These are phyloP conservation scores for Battus philenor DNA, from an alignment of 1,140 invertebrate genomes.

Conservation along the genomic window DNA sequence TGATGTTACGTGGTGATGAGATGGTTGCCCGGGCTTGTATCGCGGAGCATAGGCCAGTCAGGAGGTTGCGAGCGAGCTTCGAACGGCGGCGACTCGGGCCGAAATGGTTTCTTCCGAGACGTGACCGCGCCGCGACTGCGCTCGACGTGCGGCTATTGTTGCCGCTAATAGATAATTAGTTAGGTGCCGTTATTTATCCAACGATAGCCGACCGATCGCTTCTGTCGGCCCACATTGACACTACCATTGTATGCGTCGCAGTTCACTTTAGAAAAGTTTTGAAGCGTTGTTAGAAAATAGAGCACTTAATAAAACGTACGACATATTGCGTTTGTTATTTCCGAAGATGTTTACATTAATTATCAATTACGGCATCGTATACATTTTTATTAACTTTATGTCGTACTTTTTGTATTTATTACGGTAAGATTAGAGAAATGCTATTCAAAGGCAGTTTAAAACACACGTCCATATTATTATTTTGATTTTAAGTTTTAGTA, in stretches of 20 bases:
- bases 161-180: slow-evolving; percentile 69
- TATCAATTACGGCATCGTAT: too few relatives aligned
- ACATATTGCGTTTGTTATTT: too few relatives aligned
- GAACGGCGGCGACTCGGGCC: background rate
- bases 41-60: background rate
- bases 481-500: too few relatives aligned
- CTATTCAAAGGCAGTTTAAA: too few relatives aligned
- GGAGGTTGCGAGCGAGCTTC: background rate
- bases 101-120: slow-evolving; percentile 27
- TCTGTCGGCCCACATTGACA: slow-evolving; percentile 40
- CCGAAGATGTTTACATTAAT: too few relatives aligned
- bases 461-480: too few relatives aligned
- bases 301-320: too few relatives aligned
- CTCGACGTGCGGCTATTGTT: slow-evolving; percentile 64
- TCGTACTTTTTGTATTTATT: too few relatives aligned
- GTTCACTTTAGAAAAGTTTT: background rate
- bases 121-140: slow-evolving; percentile 30
- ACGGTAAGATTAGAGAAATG: too few relatives aligned
- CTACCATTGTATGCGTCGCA: background rate
- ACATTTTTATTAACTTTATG: too few relatives aligned
- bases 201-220: slow-evolving; percentile 36
- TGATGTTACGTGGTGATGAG: background rate
- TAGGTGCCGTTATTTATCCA: slow-evolving; percentile 58
- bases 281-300: background rate
- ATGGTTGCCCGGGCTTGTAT: background rate